These are phyloP conservation scores for Dendronephthya gigantea DNA, from an alignment of 64 coral and sea anemone genomes.

Conservation along the genomic window DNA sequence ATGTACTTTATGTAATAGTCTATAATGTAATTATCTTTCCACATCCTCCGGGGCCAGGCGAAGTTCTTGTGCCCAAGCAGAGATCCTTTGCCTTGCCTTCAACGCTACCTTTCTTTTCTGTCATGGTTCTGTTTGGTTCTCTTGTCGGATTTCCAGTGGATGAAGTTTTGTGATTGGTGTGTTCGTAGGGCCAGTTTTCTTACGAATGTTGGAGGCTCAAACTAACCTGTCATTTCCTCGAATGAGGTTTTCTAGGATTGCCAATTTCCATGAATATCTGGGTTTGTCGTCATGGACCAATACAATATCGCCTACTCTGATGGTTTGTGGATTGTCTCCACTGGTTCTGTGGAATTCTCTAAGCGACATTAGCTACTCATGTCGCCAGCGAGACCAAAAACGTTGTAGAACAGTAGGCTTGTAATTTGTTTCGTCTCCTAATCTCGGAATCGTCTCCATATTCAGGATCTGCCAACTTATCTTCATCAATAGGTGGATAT, in stretches of 20 bases:
- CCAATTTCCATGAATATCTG: too few species aligned
- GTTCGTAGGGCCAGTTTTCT: background rate
- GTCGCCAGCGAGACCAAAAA: conserved; percentile 38
- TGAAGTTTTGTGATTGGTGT: background rate
- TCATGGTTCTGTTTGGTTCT: too few species aligned
- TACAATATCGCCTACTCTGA: conserved; percentile 24
- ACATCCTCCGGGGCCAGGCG: too few species aligned
- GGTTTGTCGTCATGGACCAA: conserved; percentile 35
- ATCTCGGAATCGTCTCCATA: conserved; percentile 26
- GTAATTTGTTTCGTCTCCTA: background rate
- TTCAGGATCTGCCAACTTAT: too few species aligned
- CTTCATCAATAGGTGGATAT: too few species aligned
- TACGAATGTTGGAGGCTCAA: background rate
- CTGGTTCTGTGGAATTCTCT: conserved; percentile 7
- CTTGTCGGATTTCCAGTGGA: background rate
- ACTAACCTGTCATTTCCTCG: background rate
- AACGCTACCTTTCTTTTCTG: too few species aligned
- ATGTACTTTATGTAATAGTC: too few species aligned
- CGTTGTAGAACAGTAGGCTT: conserved; percentile 16
- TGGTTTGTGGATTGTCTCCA: background rate
- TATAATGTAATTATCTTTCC: too few species aligned
- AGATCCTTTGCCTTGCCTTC: too few species aligned
- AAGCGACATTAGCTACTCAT: conserved; percentile 24
- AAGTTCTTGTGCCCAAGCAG: too few species aligned
- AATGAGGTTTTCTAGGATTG: background rate